phyloP scores from a whole-genome alignment of 1,140 invertebrate species.

The Drosophila truncata region DNA sequence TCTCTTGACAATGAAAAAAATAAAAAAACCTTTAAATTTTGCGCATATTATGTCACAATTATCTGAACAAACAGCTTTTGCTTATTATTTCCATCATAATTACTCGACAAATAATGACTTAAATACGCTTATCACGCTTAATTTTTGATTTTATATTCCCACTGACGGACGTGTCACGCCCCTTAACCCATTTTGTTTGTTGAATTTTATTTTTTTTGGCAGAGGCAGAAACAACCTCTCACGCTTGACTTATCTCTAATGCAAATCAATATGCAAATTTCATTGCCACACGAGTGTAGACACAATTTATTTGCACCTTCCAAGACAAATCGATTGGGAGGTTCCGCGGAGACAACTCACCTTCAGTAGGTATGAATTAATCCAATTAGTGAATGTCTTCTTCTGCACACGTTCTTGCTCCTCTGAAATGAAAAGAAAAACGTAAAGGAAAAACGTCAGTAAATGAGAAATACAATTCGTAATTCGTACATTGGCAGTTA shows the following conservation, averaged over 20 bases:
- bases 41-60: constrained; percentile 14
- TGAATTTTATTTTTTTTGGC: constrained; percentile 13
- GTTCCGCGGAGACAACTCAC: constrained; percentile 87
- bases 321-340: constrained; percentile 52
- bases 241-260: constrained; percentile 52
- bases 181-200: constrained; percentile 30
- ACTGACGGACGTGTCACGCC: constrained; percentile 44
- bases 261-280: constrained; percentile 73
- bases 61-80: constrained; percentile 7
- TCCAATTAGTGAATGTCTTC: constrained; percentile 99
- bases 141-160: constrained; percentile 34
- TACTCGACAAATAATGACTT: constrained; percentile 28
- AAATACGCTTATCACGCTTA: constrained; percentile 48
- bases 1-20: constrained; percentile 5
- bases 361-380: constrained; percentile 98
- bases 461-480: constrained; percentile 48
- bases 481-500: constrained; percentile 60
- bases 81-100: constrained; percentile 39
- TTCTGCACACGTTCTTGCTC: constrained; percentile 99
- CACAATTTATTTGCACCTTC: constrained; percentile 48
- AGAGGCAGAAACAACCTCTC: constrained; percentile 29
- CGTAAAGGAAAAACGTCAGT: constrained; percentile 56
- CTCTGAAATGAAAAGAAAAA: constrained; percentile 90
- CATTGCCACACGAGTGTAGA: constrained; percentile 57
- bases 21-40: constrained; percentile 27